Conservation (phyloP, 2,113 vertebrate genomes). For the Ictalurus punctatus region DNA sequence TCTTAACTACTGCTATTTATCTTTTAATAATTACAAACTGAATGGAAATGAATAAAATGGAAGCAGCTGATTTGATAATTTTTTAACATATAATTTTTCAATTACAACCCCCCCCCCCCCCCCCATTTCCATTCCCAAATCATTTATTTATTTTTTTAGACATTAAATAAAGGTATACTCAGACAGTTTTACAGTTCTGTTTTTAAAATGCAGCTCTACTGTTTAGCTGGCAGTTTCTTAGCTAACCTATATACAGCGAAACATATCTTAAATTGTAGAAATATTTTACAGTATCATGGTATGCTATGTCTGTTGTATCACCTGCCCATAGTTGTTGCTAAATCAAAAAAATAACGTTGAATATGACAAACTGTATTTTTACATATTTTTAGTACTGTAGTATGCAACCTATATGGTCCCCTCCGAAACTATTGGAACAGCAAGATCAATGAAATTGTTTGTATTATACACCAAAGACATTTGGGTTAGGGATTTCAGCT, state of each 20-base stretch:
- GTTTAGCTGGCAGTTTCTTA: not conserved
- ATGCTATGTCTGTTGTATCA: not conserved
- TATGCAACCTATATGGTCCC: not conserved
- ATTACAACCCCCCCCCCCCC: too few species aligned
- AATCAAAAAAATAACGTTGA: not conserved
- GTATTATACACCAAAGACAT: not conserved
- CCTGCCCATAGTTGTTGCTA: not conserved
- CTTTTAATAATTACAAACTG: too few species aligned
- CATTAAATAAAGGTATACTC: not conserved
- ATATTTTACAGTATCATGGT: not conserved
- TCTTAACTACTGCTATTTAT: too few species aligned
- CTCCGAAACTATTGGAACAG: too few species aligned
- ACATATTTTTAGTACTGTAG: not conserved
- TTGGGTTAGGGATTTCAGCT: too few species aligned
- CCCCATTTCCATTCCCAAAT: too few species aligned
- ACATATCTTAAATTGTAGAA: not conserved
- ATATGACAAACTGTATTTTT: not conserved
- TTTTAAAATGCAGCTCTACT: too few species aligned
- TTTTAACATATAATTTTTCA: too few species aligned
- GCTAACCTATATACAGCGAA: not conserved
- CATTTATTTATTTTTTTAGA: not conserved
- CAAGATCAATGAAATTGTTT: too few species aligned
- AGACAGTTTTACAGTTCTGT: not conserved
- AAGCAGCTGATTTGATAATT: too few species aligned
- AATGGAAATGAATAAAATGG: too few species aligned